phyloP scores from a whole-genome alignment of 2,888 invertebrate genomes.

The Leucozona laternaria region DNA sequence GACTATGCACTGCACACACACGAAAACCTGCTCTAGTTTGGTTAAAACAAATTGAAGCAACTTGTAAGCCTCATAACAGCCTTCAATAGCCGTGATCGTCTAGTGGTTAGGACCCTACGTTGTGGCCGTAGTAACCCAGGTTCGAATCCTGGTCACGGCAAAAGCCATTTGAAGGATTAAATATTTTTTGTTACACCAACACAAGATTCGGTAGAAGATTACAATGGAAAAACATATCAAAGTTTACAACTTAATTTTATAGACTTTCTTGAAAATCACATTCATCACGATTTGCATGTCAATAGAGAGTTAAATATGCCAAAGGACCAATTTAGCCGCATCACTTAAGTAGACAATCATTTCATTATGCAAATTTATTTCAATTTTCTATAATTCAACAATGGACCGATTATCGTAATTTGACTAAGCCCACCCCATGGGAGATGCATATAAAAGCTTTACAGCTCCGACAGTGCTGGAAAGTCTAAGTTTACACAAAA shows the following conservation, averaged over 20 bases:
- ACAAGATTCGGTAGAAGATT: background rate
- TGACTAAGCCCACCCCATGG: background rate
- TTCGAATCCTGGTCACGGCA: constrained; percentile 83
- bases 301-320: constrained; percentile 2
- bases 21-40: constrained; percentile 59
- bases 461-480: background rate
- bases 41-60: constrained; percentile 22
- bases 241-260: constrained; percentile 1
- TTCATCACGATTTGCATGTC: constrained; percentile 26
- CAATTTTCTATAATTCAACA: constrained; percentile 34
- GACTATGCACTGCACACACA: constrained; percentile 17
- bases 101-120: constrained; percentile 84
- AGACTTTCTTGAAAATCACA: background rate
- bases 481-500: constrained; percentile 11
- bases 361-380: constrained; percentile 54
- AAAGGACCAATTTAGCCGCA: background rate
- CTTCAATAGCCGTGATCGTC: constrained; percentile 82
- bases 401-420: constrained; percentile 51
- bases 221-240: background rate
- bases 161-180: constrained; percentile 38
- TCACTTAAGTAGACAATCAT: constrained; percentile 45
- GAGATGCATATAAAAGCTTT: constrained; percentile 36
- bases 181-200: background rate
- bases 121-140: constrained; percentile 84
- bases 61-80: background rate